Evolutionary conservation across 2,888 invertebrate genomes (phyloP).

Genomic region (Andrena haemorrhoa): DNA sequence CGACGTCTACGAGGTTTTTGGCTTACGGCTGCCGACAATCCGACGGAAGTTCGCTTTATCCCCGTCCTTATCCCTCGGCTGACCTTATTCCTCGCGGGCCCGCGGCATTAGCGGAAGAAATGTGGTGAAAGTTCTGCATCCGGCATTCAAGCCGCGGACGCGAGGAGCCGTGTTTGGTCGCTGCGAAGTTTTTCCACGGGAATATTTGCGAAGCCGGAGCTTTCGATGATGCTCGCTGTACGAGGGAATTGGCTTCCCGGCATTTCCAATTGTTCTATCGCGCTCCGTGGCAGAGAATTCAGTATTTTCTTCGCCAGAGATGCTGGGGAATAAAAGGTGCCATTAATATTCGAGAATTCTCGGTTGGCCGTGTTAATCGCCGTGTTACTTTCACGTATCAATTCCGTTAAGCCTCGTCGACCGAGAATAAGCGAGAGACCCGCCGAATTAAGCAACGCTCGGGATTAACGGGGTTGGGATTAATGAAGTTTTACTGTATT

Average conservation of each 20-base stretch:
- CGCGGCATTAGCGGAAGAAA: conserved; percentile 68
- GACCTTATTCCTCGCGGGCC: conserved; percentile 63
- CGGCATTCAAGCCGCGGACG: conserved; percentile 61
- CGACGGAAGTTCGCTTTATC: conserved; percentile 64
- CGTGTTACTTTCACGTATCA: neutral
- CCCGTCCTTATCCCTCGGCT: conserved; percentile 62
- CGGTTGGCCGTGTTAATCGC: neutral
- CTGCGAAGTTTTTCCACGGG: conserved; percentile 44
- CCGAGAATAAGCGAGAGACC: conserved; percentile 9
- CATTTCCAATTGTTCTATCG: conserved; percentile 30
- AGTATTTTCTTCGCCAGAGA: neutral
- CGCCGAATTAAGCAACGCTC: conserved; percentile 40
- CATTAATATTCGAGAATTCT: too few relatives aligned
- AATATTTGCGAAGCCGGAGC: conserved; percentile 50
- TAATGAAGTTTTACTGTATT: conserved; percentile 53
- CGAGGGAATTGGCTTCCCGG: conserved; percentile 39
- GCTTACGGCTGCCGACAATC: conserved; percentile 71
- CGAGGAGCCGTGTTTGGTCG: conserved; percentile 56
- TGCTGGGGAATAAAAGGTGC: neutral
- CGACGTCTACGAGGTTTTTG: conserved; percentile 67
- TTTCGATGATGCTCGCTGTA: conserved; percentile 33
- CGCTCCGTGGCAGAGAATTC: too few relatives aligned
- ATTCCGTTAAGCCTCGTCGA: neutral
- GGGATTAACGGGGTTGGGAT: conserved; percentile 49
- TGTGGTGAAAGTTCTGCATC: conserved; percentile 71